Conservation (phyloP, 2,888 invertebrate species). For the Microplitis manilae region DNA sequence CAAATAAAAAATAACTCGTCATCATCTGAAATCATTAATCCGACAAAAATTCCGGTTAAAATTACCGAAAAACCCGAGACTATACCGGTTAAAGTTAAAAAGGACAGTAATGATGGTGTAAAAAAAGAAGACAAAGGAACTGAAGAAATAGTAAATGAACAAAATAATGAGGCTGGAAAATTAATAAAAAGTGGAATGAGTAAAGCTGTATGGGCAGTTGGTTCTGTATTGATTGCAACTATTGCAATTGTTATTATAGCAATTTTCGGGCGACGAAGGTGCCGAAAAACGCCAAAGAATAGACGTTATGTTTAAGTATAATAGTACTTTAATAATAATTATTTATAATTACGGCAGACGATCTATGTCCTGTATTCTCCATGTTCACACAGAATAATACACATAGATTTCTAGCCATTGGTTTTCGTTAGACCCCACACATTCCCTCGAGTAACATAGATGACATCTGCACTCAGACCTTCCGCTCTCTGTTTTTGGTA, state of each 20-base stretch:
- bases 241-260: constrained; percentile 64
- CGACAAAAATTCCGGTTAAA: not conserved
- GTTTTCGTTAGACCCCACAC: too few relatives aligned
- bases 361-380: too few relatives aligned
- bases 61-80: not conserved
- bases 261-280: constrained; percentile 65
- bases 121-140: constrained; percentile 23
- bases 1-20: not conserved
- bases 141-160: constrained; percentile 5
- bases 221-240: constrained; percentile 62
- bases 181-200: constrained; percentile 59
- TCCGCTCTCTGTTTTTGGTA: too few relatives aligned
- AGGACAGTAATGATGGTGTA: not conserved
- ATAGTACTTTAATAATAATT: constrained; percentile 2
- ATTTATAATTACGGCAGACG: too few relatives aligned
- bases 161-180: constrained; percentile 37
- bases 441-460: too few relatives aligned
- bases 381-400: too few relatives aligned
- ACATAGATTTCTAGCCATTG: too few relatives aligned
- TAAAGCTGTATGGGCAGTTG: constrained; percentile 65
- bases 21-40: not conserved
- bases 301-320: constrained; percentile 62
- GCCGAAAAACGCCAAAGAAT: constrained; percentile 67
- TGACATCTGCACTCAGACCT: too few relatives aligned
- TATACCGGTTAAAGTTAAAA: not conserved